A percentile compares a stretch with the other conserved stretches of the same genome.
Evolutionary conservation across 2,888 invertebrate genomes (phyloP).

Genomic region (Coecobrya sp.): DNA sequence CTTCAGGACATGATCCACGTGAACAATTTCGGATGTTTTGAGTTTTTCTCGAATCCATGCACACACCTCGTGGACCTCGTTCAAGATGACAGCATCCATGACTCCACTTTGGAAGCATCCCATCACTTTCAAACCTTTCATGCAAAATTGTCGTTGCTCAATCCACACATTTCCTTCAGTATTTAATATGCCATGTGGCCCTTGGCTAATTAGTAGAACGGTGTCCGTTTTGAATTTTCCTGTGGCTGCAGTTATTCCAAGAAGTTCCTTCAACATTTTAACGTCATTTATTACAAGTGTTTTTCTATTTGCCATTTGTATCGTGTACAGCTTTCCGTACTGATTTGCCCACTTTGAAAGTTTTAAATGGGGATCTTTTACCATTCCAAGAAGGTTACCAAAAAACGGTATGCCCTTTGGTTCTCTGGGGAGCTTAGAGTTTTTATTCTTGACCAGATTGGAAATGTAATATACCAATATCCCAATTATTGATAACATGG

Average conservation of each 20-base stretch:
- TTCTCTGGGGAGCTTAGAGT: no score
- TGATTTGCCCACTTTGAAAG: conserved; percentile 7
- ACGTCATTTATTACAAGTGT: neutral
- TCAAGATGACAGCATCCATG: neutral
- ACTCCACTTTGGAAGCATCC: neutral
- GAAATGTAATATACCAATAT: no score
- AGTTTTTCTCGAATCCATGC: neutral
- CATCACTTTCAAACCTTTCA: neutral
- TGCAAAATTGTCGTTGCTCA: neutral
- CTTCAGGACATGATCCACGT: neutral
- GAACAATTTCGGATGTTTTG: neutral
- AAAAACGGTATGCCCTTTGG: conserved; percentile 6
- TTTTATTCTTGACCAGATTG: no score
- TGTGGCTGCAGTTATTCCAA: neutral
- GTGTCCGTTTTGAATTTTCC: conserved; percentile 5
- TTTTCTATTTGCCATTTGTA: neutral
- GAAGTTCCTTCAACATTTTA: neutral
- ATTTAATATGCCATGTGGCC: neutral
- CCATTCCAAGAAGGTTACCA: conserved; percentile 15
- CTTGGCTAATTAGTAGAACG: neutral
- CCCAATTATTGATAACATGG: no score
- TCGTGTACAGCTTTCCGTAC: conserved; percentile 44
- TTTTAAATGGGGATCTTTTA: neutral
- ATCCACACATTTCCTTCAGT: neutral
- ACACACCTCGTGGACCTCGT: neutral